These are phyloP conservation scores for Norana najaformis DNA, from an alignment of 2,888 invertebrate genomes.

Conservation along the genomic window DNA sequence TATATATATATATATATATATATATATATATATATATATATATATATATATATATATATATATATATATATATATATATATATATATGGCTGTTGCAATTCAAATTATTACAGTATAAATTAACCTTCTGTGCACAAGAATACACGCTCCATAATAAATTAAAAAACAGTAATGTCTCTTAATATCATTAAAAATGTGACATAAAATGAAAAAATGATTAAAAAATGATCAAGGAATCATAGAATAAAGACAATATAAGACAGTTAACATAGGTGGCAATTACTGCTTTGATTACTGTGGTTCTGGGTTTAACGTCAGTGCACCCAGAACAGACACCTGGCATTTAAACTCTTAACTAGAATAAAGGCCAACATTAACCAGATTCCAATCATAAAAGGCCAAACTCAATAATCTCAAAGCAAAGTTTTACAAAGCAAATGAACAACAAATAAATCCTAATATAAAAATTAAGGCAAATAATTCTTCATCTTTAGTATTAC, in stretches of 20 bases:
- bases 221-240: not conserved
- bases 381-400: not conserved
- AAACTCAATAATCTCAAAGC: not conserved
- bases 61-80: not conserved
- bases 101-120: slow-evolving; percentile 7
- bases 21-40: not conserved
- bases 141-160: slow-evolving; percentile 7
- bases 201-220: slow-evolving; percentile 8
- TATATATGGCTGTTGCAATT: not conserved
- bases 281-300: not conserved
- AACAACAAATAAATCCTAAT: slow-evolving; percentile 1
- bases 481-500: not conserved
- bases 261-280: not conserved
- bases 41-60: not conserved
- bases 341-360: not conserved
- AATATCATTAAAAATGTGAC: not conserved
- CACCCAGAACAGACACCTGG: not conserved
- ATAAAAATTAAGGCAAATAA: not conserved
- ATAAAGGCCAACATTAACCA: not conserved
- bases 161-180: not conserved
- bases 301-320: not conserved
- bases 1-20: not conserved
- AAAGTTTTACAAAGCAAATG: not conserved
- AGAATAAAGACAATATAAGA: slow-evolving; percentile 2
- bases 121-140: slow-evolving; percentile 9